phyloP scores from a whole-genome alignment of 2,113 vertebrate species.

The Herpailurus yagouaroundi region DNA sequence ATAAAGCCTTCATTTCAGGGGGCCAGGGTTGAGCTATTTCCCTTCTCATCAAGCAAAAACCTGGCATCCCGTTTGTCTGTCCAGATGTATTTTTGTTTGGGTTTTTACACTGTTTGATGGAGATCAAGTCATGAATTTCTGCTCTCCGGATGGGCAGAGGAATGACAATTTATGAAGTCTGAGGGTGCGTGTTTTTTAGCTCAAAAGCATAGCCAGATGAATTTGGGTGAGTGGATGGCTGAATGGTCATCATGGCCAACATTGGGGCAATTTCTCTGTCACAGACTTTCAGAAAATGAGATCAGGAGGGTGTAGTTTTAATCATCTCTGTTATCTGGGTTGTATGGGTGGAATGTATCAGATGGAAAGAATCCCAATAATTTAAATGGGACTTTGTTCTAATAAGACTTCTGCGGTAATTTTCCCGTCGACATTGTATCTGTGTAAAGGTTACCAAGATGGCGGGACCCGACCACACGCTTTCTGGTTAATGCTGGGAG shows the following conservation, averaged over 20 bases:
- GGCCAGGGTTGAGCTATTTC: slow-evolving; percentile 74
- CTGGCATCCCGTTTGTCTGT: slow-evolving; percentile 70
- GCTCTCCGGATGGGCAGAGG: slow-evolving; percentile 58
- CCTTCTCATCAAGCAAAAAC: slow-evolving; percentile 71
- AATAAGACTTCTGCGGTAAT: neutral
- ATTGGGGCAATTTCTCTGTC: slow-evolving; percentile 1
- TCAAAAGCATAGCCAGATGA: slow-evolving; percentile 69
- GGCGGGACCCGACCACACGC: neutral
- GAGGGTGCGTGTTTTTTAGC: slow-evolving; percentile 58
- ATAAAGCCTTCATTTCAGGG: slow-evolving; percentile 77
- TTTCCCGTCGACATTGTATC: neutral
- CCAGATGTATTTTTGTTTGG: slow-evolving; percentile 76
- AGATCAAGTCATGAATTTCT: slow-evolving; percentile 71
- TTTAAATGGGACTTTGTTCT: neutral
- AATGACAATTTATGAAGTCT: slow-evolving; percentile 37
- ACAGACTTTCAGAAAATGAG: slow-evolving; percentile 42
- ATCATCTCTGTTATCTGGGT: neutral
- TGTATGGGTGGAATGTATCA: neutral
- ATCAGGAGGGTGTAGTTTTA: neutral
- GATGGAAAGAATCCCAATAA: slow-evolving; percentile 6
- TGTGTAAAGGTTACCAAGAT: neutral
- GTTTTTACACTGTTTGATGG: slow-evolving; percentile 72
- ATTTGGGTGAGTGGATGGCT: neutral
- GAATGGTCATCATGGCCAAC: neutral
- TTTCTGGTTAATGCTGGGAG: neutral